Base-by-base conservation (phyloP, 2,113 vertebrate species). In the Laterallus jamaicensis region DNA sequence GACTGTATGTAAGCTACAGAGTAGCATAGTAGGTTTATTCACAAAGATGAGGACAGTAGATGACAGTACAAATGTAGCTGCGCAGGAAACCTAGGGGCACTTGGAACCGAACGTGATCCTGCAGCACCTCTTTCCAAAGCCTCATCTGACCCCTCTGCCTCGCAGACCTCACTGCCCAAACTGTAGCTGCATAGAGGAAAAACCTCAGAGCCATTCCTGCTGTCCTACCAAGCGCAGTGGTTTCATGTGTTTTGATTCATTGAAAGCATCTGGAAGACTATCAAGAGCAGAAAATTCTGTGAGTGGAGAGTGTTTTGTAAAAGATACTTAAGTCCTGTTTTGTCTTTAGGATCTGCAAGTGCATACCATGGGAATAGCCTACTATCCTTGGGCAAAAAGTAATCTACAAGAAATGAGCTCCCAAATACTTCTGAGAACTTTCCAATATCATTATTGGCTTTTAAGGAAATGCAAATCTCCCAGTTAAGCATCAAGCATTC, bases 141-240 rank as follows among this genome's bases (percentile, higher is more conserved):
- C 31, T 77, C 15, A 16, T 18, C 5, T 2, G 3, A 66, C 6
- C 24, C 24, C 21, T 63, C 32, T 58, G 35, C 24, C 9, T 66
- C 0, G 0, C 22, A 52, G 22, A 28, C 10, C 32, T 76, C 1
- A 0, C 50, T 89, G 58, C 54, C 35, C 44, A 9, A 56, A 62
- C 37, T 50, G 42, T n/a, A 73, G 28, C 11, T 68, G 44, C n/a
- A 59, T 7, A 47, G 70, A 68, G 13, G 13, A 16, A 85, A 69
- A 95, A 42, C 0, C 10, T 69, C 28, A 47, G 15, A 5, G 66
- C 59, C 11, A 1, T 15, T 69, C 17, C 50, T 35, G 25, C 4
- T 2, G 18, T 74, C 44, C 73, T 62, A 54, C 25, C 17, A 54
- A 49, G 7, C 1, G 1, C 55, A 75, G 17, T 2, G 4, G 14